Conservation (phyloP, 2,797 vertebrate genomes). For the Hapalemur alaotrensis region DNA sequence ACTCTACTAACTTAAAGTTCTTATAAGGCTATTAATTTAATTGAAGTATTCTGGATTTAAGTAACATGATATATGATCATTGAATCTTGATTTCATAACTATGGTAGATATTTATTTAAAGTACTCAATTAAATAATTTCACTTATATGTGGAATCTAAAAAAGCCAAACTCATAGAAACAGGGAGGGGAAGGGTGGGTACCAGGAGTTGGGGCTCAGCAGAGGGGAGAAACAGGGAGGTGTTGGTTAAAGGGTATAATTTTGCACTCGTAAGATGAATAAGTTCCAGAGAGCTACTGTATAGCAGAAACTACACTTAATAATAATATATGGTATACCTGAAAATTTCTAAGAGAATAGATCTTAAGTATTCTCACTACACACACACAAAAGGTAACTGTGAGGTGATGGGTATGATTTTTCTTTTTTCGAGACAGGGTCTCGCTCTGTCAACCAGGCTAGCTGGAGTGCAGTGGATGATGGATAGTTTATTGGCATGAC, state of each 20-base stretch:
- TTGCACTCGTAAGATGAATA: not conserved
- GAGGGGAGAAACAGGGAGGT: not conserved
- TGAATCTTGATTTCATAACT: slow-evolving; percentile 18
- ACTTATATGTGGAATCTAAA: not conserved
- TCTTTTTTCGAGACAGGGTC: too few relatives aligned
- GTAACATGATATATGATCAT: not conserved
- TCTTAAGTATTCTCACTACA: not conserved
- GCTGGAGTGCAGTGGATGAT: not conserved
- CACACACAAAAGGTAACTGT: not conserved
- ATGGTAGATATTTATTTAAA: slow-evolving; percentile 3
- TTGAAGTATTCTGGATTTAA: slow-evolving; percentile 19
- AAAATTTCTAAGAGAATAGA: not conserved
- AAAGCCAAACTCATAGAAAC: not conserved
- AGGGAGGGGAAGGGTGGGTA: not conserved
- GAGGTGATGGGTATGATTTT: not conserved
- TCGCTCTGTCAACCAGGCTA: not conserved
- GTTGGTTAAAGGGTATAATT: not conserved
- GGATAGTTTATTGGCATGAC: not conserved
- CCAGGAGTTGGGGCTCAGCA: not conserved
- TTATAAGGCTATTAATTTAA: not conserved
- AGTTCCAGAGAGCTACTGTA: not conserved
- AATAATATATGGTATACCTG: not conserved
- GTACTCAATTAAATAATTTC: slow-evolving; percentile 21
- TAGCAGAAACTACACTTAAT: not conserved
- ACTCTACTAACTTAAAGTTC: not conserved